Evolutionary conservation across 2,113 vertebrate genomes (phyloP).

Genomic region (Stictonetta naevosa): DNA sequence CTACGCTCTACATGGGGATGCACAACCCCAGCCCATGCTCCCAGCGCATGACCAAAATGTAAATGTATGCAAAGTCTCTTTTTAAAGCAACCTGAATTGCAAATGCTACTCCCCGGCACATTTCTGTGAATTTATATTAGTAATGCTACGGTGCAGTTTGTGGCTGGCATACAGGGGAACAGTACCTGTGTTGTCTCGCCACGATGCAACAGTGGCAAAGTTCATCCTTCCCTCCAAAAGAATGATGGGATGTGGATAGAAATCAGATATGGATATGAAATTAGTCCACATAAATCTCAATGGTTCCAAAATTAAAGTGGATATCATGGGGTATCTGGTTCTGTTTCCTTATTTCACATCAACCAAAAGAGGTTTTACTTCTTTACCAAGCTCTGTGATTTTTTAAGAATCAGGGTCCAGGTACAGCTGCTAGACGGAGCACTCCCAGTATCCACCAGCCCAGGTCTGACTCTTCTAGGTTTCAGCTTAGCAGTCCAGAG

Average conservation of each 20-base stretch:
- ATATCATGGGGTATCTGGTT: not conserved
- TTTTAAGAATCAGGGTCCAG: not conserved
- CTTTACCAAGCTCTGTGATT: too few species aligned
- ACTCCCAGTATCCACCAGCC: not conserved
- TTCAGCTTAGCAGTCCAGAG: not conserved
- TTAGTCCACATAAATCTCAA: not conserved
- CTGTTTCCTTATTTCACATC: not conserved
- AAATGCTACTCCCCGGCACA: not conserved
- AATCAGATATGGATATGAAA: not conserved
- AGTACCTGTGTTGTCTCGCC: fast-evolving
- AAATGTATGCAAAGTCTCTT: not conserved
- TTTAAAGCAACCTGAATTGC: not conserved
- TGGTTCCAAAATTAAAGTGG: not conserved
- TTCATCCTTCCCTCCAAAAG: not conserved
- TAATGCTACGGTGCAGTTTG: not conserved
- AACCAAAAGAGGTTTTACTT: not conserved
- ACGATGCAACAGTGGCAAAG: too few species aligned
- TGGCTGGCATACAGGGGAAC: fast-evolving
- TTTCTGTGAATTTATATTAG: not conserved
- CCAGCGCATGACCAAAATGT: fast-evolving
- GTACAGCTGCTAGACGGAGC: not conserved
- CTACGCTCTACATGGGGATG: not conserved
- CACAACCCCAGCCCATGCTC: not conserved
- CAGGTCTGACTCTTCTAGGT: not conserved
- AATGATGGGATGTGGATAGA: not conserved